Conservation (phyloP, 2,113 vertebrate genomes). For the Mesembrinibis cayennensis region DNA sequence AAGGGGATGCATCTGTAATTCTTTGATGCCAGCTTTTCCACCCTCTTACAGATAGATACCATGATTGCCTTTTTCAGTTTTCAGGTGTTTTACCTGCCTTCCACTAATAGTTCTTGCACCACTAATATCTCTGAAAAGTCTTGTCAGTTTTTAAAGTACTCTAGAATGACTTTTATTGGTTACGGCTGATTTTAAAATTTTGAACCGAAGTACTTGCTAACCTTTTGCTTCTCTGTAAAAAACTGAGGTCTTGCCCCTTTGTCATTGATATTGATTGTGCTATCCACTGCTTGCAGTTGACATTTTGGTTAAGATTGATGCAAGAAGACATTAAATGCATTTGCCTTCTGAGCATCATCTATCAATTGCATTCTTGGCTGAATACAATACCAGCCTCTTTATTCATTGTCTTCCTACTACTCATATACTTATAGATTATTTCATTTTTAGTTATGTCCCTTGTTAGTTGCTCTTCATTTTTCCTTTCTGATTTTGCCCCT, state of each 20-base stretch:
- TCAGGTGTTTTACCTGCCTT: not conserved
- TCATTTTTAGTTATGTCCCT: not conserved
- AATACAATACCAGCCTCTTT: not conserved
- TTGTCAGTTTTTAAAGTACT: slow-evolving; percentile 5
- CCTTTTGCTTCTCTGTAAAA: slow-evolving; percentile 17
- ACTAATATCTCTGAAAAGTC: slow-evolving; percentile 23
- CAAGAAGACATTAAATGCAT: slow-evolving; percentile 31
- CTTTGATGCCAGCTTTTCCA: not conserved
- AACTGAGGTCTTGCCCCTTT: slow-evolving; percentile 14
- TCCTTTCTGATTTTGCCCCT: not conserved
- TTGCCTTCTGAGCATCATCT: slow-evolving; percentile 19
- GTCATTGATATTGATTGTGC: slow-evolving; percentile 37
- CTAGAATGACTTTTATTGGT: not conserved
- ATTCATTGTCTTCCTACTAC: not conserved
- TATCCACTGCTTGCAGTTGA: not conserved
- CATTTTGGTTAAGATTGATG: slow-evolving; percentile 37
- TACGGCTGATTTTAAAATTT: not conserved
- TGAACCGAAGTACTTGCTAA: not conserved
- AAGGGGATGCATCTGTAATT: not conserved
- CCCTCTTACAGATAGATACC: not conserved
- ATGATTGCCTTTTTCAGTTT: not conserved
- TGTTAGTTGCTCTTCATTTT: not conserved
- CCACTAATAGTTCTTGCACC: not conserved
- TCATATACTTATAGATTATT: not conserved
- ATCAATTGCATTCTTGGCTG: not conserved